Evolutionary conservation across 2,113 vertebrate species (phyloP).

Genomic region (Lophochroa leadbeateri): DNA sequence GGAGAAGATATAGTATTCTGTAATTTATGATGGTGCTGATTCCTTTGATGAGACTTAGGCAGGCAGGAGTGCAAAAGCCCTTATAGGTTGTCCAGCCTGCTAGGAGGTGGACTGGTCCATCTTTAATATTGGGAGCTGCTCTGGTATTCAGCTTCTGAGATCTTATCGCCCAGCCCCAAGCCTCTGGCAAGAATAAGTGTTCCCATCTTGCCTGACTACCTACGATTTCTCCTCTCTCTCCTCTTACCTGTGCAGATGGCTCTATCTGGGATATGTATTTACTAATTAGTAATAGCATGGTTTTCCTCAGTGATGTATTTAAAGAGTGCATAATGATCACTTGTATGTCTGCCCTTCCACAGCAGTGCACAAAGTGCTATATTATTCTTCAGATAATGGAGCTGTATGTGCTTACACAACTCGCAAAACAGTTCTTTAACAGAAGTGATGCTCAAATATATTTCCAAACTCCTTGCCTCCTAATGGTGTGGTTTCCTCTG

Average conservation of each 20-base stretch:
- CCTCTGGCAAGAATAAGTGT: not conserved
- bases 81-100: not conserved
- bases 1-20: not conserved
- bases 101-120: not conserved
- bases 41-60: not conserved
- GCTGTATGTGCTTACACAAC: not conserved
- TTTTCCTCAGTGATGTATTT: not conserved
- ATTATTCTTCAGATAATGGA: not conserved
- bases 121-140: not conserved
- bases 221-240: not conserved
- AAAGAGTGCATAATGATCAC: not conserved
- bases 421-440: not conserved
- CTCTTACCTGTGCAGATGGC: not conserved
- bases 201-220: not conserved
- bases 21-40: not conserved
- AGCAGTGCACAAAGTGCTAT: not conserved
- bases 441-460: not conserved
- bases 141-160: not conserved
- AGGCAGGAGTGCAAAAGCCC: not conserved
- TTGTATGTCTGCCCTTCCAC: not conserved
- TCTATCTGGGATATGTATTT: not conserved
- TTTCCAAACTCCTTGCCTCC: not conserved
- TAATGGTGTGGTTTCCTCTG: not conserved
- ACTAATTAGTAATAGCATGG: not conserved
- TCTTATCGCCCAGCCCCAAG: not conserved